Evolutionary conservation across 2,113 vertebrate genomes (phyloP).

Genomic region (Scytalopus superciliaris): DNA sequence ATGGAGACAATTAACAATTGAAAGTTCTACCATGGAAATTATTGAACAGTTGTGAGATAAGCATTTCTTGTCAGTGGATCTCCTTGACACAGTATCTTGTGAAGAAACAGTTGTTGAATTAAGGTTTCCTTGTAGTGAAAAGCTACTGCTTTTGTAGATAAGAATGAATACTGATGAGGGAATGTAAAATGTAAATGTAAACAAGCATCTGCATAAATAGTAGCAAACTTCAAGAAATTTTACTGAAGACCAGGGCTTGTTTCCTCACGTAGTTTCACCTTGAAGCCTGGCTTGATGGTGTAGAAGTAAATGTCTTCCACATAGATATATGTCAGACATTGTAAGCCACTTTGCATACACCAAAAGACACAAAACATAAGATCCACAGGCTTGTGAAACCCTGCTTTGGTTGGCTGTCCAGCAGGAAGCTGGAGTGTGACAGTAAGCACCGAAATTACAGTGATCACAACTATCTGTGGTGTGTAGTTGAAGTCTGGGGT

Average conservation of each 20-base stretch:
- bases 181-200: not conserved
- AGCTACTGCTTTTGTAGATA: not conserved
- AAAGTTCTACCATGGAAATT: not conserved
- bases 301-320: not conserved
- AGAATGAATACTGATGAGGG: not conserved
- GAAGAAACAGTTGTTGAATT: not conserved
- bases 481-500: not conserved
- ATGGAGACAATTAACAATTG: not conserved
- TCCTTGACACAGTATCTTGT: not conserved
- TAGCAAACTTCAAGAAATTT: not conserved
- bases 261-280: not conserved
- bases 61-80: not conserved
- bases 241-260: not conserved
- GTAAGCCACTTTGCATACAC: not conserved
- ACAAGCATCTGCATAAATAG: not conserved
- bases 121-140: not conserved
- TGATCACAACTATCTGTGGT: accelerated
- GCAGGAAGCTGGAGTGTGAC: not conserved
- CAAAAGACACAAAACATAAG: not conserved
- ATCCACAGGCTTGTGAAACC: not conserved
- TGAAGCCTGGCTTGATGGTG: not conserved
- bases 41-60: not conserved
- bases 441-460: not conserved
- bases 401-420: not conserved
- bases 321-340: not conserved